These are phyloP conservation scores for Parasteatoda tepidariorum DNA, from an alignment of 1,140 invertebrate genomes.

Conservation along the genomic window DNA sequence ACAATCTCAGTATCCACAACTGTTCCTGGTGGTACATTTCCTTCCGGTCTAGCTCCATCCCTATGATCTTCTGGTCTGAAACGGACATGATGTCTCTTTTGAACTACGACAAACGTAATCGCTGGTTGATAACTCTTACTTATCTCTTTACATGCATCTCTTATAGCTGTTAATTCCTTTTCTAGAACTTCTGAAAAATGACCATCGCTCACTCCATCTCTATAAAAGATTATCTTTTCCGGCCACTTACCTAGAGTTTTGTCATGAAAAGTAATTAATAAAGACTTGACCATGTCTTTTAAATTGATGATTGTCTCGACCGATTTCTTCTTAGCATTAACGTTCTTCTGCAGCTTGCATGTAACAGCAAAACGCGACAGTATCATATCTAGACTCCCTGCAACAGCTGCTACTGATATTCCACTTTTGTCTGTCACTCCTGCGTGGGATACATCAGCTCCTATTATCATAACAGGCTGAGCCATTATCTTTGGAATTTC, in stretches of 20 bases:
- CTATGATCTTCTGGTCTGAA: constrained; percentile 62
- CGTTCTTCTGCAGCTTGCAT: constrained; percentile 56
- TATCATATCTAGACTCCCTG: constrained; percentile 61
- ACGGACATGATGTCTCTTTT: constrained; percentile 63
- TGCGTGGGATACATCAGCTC: constrained; percentile 91
- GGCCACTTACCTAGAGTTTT: constrained; percentile 63
- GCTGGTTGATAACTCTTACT: constrained; percentile 66
- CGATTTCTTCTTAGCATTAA: constrained; percentile 48
- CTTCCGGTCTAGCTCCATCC: constrained; percentile 63
- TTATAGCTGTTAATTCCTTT: constrained; percentile 61
- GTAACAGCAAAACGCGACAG: constrained; percentile 59
- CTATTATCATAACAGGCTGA: constrained; percentile 77
- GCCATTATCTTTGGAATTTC: constrained; percentile 66
- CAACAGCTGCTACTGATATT: constrained; percentile 84
- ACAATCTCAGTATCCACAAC: constrained; percentile 84
- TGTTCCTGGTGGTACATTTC: constrained; percentile 86
- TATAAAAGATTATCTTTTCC: constrained; percentile 68
- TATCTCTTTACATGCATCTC: constrained; percentile 66
- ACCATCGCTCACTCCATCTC: constrained; percentile 71
- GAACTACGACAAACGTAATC: constrained; percentile 64
- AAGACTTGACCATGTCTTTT: constrained; percentile 76
- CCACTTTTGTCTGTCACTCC: constrained; percentile 4
- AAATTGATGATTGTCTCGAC: constrained; percentile 71
- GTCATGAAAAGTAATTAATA: constrained; percentile 68
- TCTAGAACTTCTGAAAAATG: constrained; percentile 68